A percentile compares a stretch with the other conserved stretches of the same genome.
Evolutionary conservation across 1,140 invertebrate species (phyloP).

Genomic region (Trachymyrmex septentrionalis): DNA sequence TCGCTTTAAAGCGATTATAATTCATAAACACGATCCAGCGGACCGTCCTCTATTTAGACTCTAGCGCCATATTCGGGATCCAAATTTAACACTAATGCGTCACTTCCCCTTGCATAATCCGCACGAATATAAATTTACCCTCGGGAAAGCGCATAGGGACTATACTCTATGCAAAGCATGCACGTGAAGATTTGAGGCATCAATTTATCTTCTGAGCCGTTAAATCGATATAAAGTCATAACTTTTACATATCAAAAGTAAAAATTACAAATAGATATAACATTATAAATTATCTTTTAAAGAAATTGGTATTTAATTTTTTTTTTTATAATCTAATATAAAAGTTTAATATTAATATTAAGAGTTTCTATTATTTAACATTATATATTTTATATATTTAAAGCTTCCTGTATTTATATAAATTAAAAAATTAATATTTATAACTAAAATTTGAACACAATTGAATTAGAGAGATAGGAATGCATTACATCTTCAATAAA

Average conservation of each 20-base stretch:
- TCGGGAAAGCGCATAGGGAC: slow-evolving; percentile 21
- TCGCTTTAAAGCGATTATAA: slow-evolving; percentile 64
- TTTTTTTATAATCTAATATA: not conserved
- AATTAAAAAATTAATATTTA: slow-evolving; percentile 16
- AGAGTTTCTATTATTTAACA: not conserved
- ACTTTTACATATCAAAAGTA: not conserved
- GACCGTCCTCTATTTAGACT: slow-evolving; percentile 55
- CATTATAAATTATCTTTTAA: not conserved
- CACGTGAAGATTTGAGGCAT: not conserved
- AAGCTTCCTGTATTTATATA: slow-evolving; percentile 5
- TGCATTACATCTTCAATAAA: not conserved
- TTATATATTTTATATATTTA: slow-evolving; percentile 23
- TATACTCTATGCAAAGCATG: not conserved
- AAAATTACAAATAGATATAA: not conserved
- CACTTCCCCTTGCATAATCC: slow-evolving; percentile 53
- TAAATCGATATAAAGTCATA: not conserved
- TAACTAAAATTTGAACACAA: not conserved
- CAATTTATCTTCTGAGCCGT: not conserved
- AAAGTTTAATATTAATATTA: not conserved
- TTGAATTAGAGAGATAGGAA: too few relatives aligned
- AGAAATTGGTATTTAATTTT: not conserved
- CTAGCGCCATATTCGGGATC: slow-evolving; percentile 44
- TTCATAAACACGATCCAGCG: slow-evolving; percentile 55
- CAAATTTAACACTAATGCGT: slow-evolving; percentile 64
- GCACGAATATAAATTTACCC: slow-evolving; percentile 59